Evolutionary conservation across 2,113 vertebrate genomes (phyloP).

Genomic region (Lepisosteus oculatus): DNA sequence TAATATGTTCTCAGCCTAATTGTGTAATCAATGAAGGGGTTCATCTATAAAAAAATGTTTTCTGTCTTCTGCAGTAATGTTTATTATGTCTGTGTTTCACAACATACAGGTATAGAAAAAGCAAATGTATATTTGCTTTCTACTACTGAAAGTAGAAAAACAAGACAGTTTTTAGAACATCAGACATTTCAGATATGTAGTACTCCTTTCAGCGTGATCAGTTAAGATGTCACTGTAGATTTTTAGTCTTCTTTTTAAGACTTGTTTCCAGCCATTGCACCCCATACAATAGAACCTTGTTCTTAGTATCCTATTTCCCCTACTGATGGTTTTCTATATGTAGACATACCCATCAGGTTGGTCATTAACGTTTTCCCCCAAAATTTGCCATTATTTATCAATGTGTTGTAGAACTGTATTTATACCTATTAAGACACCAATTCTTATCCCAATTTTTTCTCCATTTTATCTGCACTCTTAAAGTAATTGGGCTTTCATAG

Average conservation of each 20-base stretch:
- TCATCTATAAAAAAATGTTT: too few species aligned
- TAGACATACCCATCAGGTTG: conserved; percentile 13
- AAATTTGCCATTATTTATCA: background rate
- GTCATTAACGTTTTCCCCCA: background rate
- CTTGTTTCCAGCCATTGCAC: conserved; percentile 6
- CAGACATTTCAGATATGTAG: conserved; percentile 43
- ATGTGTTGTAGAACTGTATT: too few species aligned
- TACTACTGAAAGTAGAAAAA: background rate
- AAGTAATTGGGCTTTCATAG: too few species aligned
- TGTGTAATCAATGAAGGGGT: too few species aligned
- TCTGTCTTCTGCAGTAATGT: background rate
- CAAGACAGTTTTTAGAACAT: conserved; percentile 31
- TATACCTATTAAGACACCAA: too few species aligned
- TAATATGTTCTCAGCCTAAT: too few species aligned
- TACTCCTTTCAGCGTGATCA: conserved; percentile 40
- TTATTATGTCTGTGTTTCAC: background rate
- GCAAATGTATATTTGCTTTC: background rate
- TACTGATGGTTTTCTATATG: conserved; percentile 6
- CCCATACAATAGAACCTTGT: background rate
- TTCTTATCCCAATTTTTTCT: too few species aligned
- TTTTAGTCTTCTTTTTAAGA: conserved; percentile 27
- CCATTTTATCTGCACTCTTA: too few species aligned
- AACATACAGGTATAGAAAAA: background rate
- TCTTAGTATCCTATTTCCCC: conserved; percentile 19
- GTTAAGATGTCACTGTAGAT: conserved; percentile 32